Evolutionary conservation across 2,888 invertebrate species (phyloP).

Genomic region (Apamea sordens): DNA sequence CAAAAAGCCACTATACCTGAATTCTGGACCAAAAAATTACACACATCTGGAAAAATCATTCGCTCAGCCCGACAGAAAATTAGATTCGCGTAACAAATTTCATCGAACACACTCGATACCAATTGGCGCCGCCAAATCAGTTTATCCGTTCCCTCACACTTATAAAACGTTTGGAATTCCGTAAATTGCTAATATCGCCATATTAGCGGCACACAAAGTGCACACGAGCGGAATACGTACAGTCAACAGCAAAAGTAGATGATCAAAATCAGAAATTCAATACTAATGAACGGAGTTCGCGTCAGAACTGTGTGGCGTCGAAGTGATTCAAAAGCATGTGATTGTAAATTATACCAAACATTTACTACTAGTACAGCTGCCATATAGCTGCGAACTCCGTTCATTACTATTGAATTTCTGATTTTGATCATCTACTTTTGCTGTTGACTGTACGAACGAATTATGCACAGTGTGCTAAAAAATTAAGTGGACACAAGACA

Average conservation of each 20-base stretch:
- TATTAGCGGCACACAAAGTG: slow-evolving; percentile 60
- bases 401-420: too few species aligned
- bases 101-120: slow-evolving; percentile 57
- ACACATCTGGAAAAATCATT: slow-evolving; percentile 43
- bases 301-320: too few species aligned
- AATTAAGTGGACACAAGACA: slow-evolving; percentile 23
- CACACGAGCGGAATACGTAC: slow-evolving; percentile 53
- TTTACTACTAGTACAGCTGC: too few species aligned
- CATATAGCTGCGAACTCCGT: too few species aligned
- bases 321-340: too few species aligned
- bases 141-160: slow-evolving; percentile 55
- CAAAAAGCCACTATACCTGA: neutral
- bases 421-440: too few species aligned
- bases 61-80: slow-evolving; percentile 35
- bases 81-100: slow-evolving; percentile 56
- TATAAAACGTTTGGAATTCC: slow-evolving; percentile 48
- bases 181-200: slow-evolving; percentile 62
- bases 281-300: too few species aligned
- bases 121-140: slow-evolving; percentile 60
- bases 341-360: too few species aligned
- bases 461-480: slow-evolving; percentile 35
- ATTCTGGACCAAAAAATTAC: slow-evolving; percentile 25
- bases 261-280: too few species aligned
- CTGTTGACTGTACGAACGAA: too few species aligned
- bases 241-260: too few species aligned